phyloP scores from a whole-genome alignment of 2,113 vertebrate genomes.

The Nyctereutes procyonoides region DNA sequence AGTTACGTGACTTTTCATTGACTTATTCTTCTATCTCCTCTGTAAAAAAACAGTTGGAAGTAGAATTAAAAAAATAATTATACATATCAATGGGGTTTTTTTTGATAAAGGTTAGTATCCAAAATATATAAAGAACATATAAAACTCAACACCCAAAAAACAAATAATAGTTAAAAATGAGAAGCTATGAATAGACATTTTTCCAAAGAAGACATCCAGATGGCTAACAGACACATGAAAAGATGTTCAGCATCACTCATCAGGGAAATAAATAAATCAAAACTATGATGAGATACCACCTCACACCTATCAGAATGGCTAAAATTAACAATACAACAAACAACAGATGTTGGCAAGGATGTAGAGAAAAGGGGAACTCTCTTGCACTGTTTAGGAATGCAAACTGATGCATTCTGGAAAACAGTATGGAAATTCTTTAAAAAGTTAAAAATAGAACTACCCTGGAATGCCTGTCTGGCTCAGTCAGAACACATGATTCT shows the following conservation, averaged over 20 bases:
- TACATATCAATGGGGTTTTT: background rate
- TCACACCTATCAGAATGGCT: background rate
- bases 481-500: background rate
- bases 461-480: background rate
- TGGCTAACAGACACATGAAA: background rate
- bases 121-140: background rate
- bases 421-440: background rate
- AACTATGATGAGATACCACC: background rate
- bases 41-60: conserved; percentile 19
- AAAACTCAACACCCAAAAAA: background rate
- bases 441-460: background rate
- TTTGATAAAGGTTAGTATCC: background rate
- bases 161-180: background rate
- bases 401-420: background rate
- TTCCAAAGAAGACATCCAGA: background rate
- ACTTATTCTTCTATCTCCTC: background rate
- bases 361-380: background rate
- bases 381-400: background rate
- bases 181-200: background rate
- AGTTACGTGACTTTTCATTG: background rate
- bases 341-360: background rate
- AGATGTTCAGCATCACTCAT: background rate
- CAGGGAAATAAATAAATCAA: background rate
- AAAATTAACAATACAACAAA: background rate
- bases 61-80: background rate